These are phyloP conservation scores for Microtus richardsoni DNA, from an alignment of 2,113 vertebrate species.

Conservation along the genomic window DNA sequence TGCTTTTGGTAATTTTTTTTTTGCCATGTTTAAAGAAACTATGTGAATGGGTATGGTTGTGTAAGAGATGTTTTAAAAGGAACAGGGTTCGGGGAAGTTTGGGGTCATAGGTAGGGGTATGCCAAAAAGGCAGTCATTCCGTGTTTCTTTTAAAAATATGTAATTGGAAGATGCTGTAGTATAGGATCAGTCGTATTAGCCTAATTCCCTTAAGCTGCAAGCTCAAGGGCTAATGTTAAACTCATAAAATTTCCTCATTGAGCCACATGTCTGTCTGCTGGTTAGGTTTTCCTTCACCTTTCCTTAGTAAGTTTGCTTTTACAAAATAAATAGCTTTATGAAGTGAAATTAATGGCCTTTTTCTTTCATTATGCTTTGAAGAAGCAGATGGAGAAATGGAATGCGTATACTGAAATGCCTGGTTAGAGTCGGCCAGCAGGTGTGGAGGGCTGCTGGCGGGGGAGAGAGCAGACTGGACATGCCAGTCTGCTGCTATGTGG, in stretches of 20 bases:
- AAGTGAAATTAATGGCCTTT: constrained; percentile 23
- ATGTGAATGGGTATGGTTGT: not conserved
- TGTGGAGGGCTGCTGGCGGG: not conserved
- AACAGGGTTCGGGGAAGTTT: not conserved
- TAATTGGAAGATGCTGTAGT: not conserved
- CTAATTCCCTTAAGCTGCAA: not conserved
- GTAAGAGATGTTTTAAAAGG: not conserved
- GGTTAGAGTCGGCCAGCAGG: not conserved
- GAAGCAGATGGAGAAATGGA: constrained; percentile 25
- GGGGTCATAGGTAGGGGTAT: not conserved
- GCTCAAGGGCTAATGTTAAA: not conserved
- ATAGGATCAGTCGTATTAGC: not conserved
- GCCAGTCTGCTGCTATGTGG: not conserved
- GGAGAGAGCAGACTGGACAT: not conserved
- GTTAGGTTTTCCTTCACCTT: constrained; percentile 36
- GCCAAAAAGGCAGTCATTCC: not conserved
- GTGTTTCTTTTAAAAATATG: not conserved
- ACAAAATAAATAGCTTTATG: constrained; percentile 36
- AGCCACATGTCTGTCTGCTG: not conserved
- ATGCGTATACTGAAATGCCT: not conserved
- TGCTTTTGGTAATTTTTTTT: not conserved
- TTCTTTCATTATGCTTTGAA: too few species aligned
- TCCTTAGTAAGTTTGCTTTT: constrained; percentile 61
- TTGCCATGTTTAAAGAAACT: not conserved
- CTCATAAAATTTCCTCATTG: not conserved